Base-by-base conservation (phyloP, 1,140 invertebrate genomes). In the Tetranychus cinnabarinus region DNA sequence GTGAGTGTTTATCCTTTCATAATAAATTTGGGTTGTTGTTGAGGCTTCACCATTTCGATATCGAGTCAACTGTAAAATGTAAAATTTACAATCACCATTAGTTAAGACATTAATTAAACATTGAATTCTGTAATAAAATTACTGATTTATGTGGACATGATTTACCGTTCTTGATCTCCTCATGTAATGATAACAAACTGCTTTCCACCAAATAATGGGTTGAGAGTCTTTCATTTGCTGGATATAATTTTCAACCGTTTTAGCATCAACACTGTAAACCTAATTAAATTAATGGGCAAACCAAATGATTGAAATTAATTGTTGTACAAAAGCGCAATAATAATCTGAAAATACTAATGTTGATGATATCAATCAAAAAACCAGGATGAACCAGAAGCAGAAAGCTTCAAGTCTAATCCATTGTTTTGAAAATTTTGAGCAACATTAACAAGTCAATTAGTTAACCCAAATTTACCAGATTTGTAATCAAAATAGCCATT, bases 131-230 rank as follows among this genome's bases (percentile, higher is more conserved):
- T 23, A 23, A 23, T 23, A 23, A 46, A n/a, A 59, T 42, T 23
- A 23, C 23, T 23, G 23, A 23, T 23, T 23, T 23, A 33, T 5
- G n/a, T 2, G 15, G 23, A 7, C 8, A 37, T n/a, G 12, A 55
- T 64, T 64, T 33, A 78, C 73, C 56, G 76, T 75, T 46, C 84
- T 73, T 67, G 85, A 85, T 62, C 84, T 75, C 50, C 85, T 70
- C 36, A 86, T 81, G 69, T 88, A 88, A 73, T 89, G 86, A 71
- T 88, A 88, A 68, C 84, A 87, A 54, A 86, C 79, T 15, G 84
- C 84, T 69, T 87, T 88, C 86, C 86, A 89, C 85, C 86, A 88
- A 33, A 88, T 81, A 61, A 85, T 80, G 0, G 86, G 85, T 60
- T 79, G 77, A 2, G 84, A 81, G 45, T 78, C 75, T 62, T 80